Evolutionary conservation across 2,888 invertebrate genomes (phyloP).

Genomic region (Nudaria mundana): DNA sequence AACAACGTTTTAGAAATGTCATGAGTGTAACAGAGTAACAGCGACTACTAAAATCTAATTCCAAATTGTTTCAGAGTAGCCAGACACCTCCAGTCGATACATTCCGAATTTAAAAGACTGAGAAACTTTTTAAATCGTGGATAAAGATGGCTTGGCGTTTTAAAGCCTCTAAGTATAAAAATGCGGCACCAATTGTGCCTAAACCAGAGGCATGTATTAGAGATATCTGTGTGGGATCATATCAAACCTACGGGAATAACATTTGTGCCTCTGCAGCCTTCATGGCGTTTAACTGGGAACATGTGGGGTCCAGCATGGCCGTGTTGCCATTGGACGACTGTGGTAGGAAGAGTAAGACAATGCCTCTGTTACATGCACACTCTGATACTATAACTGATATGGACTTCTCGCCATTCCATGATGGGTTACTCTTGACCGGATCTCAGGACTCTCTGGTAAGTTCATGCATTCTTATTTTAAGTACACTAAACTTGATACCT

Average conservation of each 20-base stretch:
- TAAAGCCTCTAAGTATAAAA: slow-evolving; percentile 99
- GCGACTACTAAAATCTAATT: slow-evolving; percentile 1
- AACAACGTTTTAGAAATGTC: slow-evolving; percentile 10
- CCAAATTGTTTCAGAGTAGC: slow-evolving; percentile 44
- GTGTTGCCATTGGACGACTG: slow-evolving; percentile 93
- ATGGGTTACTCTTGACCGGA: slow-evolving; percentile 94
- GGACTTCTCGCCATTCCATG: slow-evolving; percentile 97
- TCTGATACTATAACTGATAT: slow-evolving; percentile 96
- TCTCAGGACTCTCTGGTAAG: slow-evolving; percentile 91
- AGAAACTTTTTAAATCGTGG: slow-evolving; percentile 54
- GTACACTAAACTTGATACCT: no score
- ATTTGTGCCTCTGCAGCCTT: slow-evolving; percentile 95
- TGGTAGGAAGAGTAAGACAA: slow-evolving; percentile 93
- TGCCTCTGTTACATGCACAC: slow-evolving; percentile 92
- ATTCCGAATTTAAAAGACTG: slow-evolving; percentile 76
- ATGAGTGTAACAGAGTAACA: slow-evolving; percentile 2
- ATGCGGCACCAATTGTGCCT: slow-evolving; percentile 97
- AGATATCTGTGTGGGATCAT: slow-evolving; percentile 94
- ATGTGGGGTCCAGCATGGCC: slow-evolving; percentile 94
- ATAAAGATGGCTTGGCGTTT: slow-evolving; percentile 94
- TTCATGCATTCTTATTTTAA: slow-evolving; percentile 5
- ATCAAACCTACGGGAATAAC: slow-evolving; percentile 97
- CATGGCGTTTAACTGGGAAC: slow-evolving; percentile 98
- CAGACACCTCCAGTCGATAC: slow-evolving; percentile 40
- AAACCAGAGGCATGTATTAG: slow-evolving; percentile 95